Evolutionary conservation across 2,888 invertebrate species (phyloP).

Genomic region (Lasioglossum leucozonium): DNA sequence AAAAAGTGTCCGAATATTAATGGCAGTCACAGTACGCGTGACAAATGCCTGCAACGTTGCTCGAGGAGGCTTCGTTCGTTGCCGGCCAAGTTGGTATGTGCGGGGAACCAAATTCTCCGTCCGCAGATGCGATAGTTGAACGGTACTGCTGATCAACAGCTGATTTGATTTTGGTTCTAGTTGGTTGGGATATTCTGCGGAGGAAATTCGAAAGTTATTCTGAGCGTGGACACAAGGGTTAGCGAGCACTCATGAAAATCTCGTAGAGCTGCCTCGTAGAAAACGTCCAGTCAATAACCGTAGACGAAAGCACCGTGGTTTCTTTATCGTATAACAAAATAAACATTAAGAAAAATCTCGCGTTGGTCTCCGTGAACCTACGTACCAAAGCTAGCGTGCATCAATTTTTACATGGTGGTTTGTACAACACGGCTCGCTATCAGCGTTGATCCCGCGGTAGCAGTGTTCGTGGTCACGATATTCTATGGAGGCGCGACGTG

Average conservation of each 20-base stretch:
- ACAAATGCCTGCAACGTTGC: too few species aligned
- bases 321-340: background rate
- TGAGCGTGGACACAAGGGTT: background rate
- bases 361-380: background rate
- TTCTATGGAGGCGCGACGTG: background rate
- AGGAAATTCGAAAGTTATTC: background rate
- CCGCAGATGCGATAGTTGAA: too few species aligned
- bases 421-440: background rate
- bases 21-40: too few species aligned
- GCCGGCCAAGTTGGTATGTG: too few species aligned
- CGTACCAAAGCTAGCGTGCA: background rate
- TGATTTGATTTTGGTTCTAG: too few species aligned
- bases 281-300: background rate
- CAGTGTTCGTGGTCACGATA: background rate
- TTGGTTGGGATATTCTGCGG: too few species aligned
- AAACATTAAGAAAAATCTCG: background rate
- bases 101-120: too few species aligned
- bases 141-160: too few species aligned
- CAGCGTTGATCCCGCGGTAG: background rate
- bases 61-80: too few species aligned
- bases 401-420: background rate
- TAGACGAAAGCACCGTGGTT: background rate
- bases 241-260: background rate
- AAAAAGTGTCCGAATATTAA: too few species aligned
- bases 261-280: background rate